A percentile compares a stretch with the other conserved stretches of the same genome.
Evolutionary conservation across 2,113 vertebrate genomes (phyloP).

Genomic region (Colaptes auratus): DNA sequence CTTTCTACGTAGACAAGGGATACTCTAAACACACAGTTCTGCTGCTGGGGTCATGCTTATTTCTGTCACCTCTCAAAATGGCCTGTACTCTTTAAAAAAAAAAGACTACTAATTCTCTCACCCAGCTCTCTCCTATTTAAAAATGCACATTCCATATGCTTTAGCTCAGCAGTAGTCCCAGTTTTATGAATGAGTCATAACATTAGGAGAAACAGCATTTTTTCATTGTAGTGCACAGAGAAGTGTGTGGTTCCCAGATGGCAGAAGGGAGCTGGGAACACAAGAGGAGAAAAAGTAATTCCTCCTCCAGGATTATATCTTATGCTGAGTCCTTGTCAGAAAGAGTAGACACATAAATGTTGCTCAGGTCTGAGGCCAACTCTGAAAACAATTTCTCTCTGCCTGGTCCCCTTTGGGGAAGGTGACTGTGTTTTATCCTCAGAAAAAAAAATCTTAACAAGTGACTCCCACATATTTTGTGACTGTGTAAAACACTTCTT

Average conservation of each 20-base stretch:
- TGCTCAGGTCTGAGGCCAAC: not conserved
- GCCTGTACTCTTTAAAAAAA: not conserved
- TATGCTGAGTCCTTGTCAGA: not conserved
- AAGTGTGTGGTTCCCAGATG: not conserved
- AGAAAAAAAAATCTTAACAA: not conserved
- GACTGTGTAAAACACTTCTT: not conserved
- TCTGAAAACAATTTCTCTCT: not conserved
- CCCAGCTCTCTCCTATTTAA: not conserved
- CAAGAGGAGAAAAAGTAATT: not conserved
- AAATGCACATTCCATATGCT: not conserved
- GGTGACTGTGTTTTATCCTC: no score
- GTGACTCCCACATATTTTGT: not conserved
- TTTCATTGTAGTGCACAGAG: not conserved
- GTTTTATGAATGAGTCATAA: not conserved
- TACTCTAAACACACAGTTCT: not conserved
- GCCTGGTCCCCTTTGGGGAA: not conserved
- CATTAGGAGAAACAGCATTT: not conserved
- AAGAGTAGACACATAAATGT: not conserved
- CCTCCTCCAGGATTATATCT: not conserved
- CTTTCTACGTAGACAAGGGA: not conserved
- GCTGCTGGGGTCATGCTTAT: not conserved
- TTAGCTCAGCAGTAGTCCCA: not conserved
- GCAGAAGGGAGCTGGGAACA: conserved; percentile 1
- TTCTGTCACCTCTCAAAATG: not conserved
- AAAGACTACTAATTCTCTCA: not conserved